phyloP scores from a whole-genome alignment of 2,888 invertebrate species.

The Nephrotoma flavescens region DNA sequence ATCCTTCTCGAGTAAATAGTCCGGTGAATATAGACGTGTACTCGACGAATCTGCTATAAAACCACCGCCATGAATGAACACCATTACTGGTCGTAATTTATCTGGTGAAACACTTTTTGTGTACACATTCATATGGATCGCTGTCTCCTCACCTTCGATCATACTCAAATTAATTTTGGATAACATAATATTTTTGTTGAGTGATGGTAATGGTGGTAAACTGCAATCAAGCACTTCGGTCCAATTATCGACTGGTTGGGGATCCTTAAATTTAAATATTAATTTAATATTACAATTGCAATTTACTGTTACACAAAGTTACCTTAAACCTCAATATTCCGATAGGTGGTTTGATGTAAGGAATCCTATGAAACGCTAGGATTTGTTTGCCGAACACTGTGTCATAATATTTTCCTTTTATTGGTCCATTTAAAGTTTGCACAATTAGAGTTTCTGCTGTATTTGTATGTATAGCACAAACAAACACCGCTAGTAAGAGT shows the following conservation, averaged over 20 bases:
- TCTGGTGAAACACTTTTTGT: constrained; percentile 21
- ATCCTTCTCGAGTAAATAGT: constrained; percentile 21
- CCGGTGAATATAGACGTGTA: constrained; percentile 31
- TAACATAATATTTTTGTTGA: neutral
- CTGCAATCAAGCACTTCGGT: constrained; percentile 28
- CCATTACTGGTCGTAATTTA: constrained; percentile 28
- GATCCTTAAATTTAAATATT: constrained; percentile 24
- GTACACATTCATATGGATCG: constrained; percentile 36
- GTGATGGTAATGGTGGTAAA: neutral
- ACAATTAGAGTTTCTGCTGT: constrained; percentile 3
- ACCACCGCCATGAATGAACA: constrained; percentile 37
- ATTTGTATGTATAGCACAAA: too few species aligned
- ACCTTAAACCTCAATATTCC: neutral
- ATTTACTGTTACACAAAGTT: neutral
- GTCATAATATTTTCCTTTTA: neutral
- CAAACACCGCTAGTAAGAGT: too few species aligned
- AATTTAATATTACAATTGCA: too few species aligned
- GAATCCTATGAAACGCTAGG: neutral
- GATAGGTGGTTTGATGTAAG: neutral
- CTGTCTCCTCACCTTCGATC: constrained; percentile 36
- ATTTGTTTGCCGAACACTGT: neutral
- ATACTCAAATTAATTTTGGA: constrained; percentile 7
- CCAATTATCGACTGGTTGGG: constrained; percentile 31
- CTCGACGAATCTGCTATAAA: constrained; percentile 34
- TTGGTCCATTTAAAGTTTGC: neutral